Conservation (phyloP, 2,888 invertebrate species). For the Himalopsyche japonica region DNA sequence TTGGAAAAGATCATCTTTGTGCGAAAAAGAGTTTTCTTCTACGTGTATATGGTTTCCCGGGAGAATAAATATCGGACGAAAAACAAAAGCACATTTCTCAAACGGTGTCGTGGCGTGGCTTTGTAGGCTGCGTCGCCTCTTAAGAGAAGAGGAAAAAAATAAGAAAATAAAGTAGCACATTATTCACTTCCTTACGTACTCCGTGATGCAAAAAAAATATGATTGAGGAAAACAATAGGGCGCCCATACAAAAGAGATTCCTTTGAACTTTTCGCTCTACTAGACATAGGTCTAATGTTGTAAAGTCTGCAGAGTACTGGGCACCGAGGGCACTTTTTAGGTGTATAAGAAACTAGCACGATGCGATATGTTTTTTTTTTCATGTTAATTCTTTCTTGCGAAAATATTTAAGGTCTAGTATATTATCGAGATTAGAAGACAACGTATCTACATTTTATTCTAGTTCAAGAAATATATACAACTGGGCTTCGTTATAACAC, state of each 20-base stretch:
- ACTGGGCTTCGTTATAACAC: too few species aligned
- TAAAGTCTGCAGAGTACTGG: neutral
- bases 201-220: constrained; percentile 34
- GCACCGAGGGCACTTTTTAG: neutral
- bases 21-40: neutral
- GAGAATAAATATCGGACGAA: neutral
- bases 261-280: constrained; percentile 10
- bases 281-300: constrained; percentile 10
- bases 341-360: neutral
- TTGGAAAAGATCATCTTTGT: neutral
- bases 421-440: too few species aligned
- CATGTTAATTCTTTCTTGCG: too few species aligned
- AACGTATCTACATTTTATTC: too few species aligned
- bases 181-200: constrained; percentile 28
- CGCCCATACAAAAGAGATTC: constrained; percentile 16
- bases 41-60: neutral
- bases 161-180: constrained; percentile 23
- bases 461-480: too few species aligned
- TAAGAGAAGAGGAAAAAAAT: neutral
- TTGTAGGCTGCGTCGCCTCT: neutral
- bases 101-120: neutral
- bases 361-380: too few species aligned
- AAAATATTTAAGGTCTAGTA: too few species aligned
- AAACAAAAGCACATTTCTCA: neutral
- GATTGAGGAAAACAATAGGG: constrained; percentile 33